Evolutionary conservation across 2,888 invertebrate genomes (phyloP), one percentile per base, ranked within the genome.

Genomic region (Aproaerema taeniolella): DNA sequence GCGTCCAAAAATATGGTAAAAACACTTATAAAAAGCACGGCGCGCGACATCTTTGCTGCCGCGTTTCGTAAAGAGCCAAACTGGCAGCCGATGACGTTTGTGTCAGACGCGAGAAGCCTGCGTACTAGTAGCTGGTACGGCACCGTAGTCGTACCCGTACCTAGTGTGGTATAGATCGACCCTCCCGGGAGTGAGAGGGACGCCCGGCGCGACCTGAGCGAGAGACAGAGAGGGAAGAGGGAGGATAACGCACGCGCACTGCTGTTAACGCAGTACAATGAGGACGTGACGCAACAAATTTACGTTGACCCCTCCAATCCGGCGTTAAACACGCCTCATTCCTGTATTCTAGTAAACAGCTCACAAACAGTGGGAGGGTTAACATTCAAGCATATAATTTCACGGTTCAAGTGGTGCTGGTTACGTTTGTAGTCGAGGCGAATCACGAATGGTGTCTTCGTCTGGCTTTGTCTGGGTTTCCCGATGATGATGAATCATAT

Each of bases 1-100:
- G 85, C 87, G 77, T 88, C 88, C 82, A 86, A 81, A 75, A 87
- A 77, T 78, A 88, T 81, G 75, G 85, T 81, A 78, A 88, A 86
- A 74, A 88, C 88, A 88, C 88, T 85, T 72, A 88, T 76, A 81
- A 88, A 82, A 76, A 88, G 82, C 79, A 88, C 86, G 81, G 86
- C 87, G 74, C 87, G 89, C 89, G 88, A 80, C 89, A 89, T 89
- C 74, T 75, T 88, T 71, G 86, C 85, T 81, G 76, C 75, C 83
- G 82, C 83, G 77, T 53, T 67, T 69, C 74, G 72, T 66, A 66
- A 58, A 62, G 62, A 50, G 49, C 61, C 62, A 64, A 70, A 69
- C 67, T 69, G 68, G 61, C 61, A 52, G 61, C 48, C 55, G 58
- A 61, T 69, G 68, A 78, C 83, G 82, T 82, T 69, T 60, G 61